Evolutionary conservation across 2,888 invertebrate species (phyloP).

Genomic region (Drosophila subquinaria): DNA sequence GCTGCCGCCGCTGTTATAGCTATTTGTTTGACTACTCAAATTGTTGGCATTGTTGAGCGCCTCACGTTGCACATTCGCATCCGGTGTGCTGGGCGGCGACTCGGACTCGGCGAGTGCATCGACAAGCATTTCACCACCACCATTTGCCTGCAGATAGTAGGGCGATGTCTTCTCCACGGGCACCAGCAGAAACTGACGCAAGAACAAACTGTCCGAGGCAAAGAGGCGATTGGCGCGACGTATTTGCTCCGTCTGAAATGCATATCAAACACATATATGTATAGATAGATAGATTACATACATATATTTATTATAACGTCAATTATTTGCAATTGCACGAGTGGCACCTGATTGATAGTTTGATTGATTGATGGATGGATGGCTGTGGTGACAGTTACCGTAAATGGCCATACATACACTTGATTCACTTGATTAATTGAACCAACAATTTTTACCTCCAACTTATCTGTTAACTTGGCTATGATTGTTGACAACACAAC

Average conservation of each 20-base stretch:
- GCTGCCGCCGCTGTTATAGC: conserved; percentile 37
- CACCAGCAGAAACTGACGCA: conserved; percentile 94
- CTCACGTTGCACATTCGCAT: conserved; percentile 62
- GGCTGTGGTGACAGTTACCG: conserved; percentile 7
- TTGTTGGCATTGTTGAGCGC: conserved; percentile 83
- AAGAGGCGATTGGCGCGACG: conserved; percentile 95
- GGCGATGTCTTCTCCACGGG: conserved; percentile 90
- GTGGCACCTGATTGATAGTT: conserved; percentile 54
- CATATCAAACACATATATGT: conserved; percentile 1
- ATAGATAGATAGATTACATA: neutral
- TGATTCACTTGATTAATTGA: conserved; percentile 28
- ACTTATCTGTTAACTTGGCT: conserved; percentile 27
- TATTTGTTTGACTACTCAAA: conserved; percentile 49
- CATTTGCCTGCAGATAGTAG: conserved; percentile 87
- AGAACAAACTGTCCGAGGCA: conserved; percentile 96
- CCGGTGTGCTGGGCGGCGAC: conserved; percentile 82
- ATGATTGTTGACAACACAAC: conserved; percentile 31
- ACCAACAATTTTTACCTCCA: conserved; percentile 15
- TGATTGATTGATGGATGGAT: conserved; percentile 46
- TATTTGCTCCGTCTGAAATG: conserved; percentile 94
- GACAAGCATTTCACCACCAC: conserved; percentile 52
- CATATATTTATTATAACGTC: neutral
- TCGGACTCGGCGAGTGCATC: conserved; percentile 53
- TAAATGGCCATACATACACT: conserved; percentile 25
- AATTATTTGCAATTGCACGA: conserved; percentile 26